Evolutionary conservation across 2,113 vertebrate genomes (phyloP).

Genomic region (Nibea coibor): DNA sequence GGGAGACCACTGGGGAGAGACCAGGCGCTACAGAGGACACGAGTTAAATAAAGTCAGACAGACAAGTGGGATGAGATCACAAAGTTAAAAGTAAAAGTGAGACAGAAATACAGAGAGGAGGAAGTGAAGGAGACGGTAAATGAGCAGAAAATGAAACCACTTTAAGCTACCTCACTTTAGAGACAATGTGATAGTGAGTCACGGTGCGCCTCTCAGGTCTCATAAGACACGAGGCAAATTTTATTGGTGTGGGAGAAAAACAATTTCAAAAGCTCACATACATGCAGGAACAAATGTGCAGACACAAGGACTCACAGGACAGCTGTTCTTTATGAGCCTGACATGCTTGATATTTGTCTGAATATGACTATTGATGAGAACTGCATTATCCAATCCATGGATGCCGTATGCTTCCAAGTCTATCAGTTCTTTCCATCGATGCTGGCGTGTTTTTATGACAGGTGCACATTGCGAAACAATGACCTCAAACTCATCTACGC

Average conservation of each 20-base stretch:
- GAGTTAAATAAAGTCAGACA: conserved; percentile 8
- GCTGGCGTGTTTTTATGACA: no score
- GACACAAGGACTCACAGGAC: not conserved
- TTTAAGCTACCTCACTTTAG: conserved; percentile 27
- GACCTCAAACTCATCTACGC: no score
- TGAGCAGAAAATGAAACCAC: conserved; percentile 49
- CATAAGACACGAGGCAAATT: conserved; percentile 54
- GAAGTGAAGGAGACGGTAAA: not conserved
- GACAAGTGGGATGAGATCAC: not conserved
- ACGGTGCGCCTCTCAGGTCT: conserved; percentile 20
- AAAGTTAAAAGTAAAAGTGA: conserved; percentile 25
- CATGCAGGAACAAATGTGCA: conserved; percentile 27
- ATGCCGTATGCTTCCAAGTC: no score
- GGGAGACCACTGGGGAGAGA: conserved; percentile 51
- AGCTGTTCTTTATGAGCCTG: not conserved
- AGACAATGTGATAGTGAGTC: conserved; percentile 52
- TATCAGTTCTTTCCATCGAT: no score
- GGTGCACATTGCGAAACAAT: no score
- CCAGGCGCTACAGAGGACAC: conserved; percentile 4
- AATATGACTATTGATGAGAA: no score
- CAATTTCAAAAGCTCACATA: conserved; percentile 34
- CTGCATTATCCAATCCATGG: no score
- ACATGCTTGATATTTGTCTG: not conserved
- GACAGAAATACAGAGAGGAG: not conserved
- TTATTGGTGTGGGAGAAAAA: conserved; percentile 52